These are phyloP conservation scores for Setipinna tenuifilis DNA, from an alignment of 2,797 vertebrate genomes.

Conservation along the genomic window DNA sequence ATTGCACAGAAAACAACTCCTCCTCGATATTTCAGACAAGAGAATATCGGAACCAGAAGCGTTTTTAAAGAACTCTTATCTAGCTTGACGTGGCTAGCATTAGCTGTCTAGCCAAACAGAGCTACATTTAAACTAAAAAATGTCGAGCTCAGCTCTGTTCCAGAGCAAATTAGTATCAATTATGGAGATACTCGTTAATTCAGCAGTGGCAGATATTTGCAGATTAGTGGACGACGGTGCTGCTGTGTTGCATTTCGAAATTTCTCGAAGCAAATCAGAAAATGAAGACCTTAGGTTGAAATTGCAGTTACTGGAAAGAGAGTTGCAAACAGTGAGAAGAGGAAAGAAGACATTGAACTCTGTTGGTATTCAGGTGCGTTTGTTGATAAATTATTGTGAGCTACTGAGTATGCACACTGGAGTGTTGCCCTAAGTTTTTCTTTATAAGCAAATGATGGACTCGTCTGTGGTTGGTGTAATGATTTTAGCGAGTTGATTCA, in stretches of 20 bases:
- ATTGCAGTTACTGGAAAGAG: conserved; percentile 28
- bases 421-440: not conserved
- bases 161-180: conserved; percentile 34
- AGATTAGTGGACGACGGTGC: conserved; percentile 31
- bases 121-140: conserved; percentile 3
- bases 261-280: conserved; percentile 34
- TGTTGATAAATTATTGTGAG: not conserved
- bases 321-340: conserved; percentile 16
- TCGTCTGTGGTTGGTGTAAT: not conserved
- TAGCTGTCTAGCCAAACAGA: not conserved
- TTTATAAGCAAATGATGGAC: not conserved
- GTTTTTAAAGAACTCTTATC: not conserved
- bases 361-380: conserved; percentile 34
- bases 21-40: not conserved
- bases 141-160: conserved; percentile 33
- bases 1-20: not conserved
- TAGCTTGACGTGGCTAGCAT: not conserved
- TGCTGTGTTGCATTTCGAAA: conserved; percentile 31
- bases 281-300: conserved; percentile 33
- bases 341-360: conserved; percentile 9
- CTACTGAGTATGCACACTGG: not conserved
- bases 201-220: conserved; percentile 35
- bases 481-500: not conserved
- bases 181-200: conserved; percentile 39
- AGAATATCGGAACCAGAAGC: not conserved